Percentiles rank a stretch among this genome's conserved stretches.
phyloP scores from a whole-genome alignment of 2,113 vertebrate species.

The Misgurnus mizolepis region DNA sequence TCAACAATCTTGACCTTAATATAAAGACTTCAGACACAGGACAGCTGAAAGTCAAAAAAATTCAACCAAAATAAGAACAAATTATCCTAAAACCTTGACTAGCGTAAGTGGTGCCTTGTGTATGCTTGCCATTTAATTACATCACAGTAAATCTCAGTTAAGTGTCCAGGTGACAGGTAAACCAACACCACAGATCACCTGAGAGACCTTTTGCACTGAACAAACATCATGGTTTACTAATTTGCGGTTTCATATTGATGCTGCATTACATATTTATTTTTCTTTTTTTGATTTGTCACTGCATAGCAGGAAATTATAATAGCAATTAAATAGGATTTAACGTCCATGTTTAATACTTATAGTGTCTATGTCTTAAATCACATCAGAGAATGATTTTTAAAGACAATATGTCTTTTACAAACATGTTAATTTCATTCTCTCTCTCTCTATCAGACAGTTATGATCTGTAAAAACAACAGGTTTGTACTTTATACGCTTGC shows the following conservation, averaged over 20 bases:
- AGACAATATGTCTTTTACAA: not conserved
- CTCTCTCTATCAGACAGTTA: not conserved
- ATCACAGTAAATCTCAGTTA: slow-evolving; percentile 50
- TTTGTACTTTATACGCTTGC: not conserved
- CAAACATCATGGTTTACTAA: slow-evolving; percentile 60
- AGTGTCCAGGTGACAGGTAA: slow-evolving; percentile 74
- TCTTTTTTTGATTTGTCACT: not conserved
- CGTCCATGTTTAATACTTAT: not conserved
- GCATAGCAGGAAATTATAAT: not conserved
- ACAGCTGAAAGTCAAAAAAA: not conserved
- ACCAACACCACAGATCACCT: slow-evolving; percentile 67
- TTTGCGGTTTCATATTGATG: not conserved
- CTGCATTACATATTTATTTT: not conserved
- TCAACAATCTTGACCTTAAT: not conserved
- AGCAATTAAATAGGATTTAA: not conserved
- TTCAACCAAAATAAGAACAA: not conserved
- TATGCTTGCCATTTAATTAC: slow-evolving; percentile 38
- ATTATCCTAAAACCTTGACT: not conserved
- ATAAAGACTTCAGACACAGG: not conserved
- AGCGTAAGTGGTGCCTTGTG: not conserved
- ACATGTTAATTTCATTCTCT: not conserved
- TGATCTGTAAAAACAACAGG: not conserved
- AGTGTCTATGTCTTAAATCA: not conserved
- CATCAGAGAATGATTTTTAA: not conserved
- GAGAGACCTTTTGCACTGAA: slow-evolving; percentile 69